Base-by-base conservation (phyloP, 2,113 vertebrate genomes). In the Gobiocypris rarus region DNA sequence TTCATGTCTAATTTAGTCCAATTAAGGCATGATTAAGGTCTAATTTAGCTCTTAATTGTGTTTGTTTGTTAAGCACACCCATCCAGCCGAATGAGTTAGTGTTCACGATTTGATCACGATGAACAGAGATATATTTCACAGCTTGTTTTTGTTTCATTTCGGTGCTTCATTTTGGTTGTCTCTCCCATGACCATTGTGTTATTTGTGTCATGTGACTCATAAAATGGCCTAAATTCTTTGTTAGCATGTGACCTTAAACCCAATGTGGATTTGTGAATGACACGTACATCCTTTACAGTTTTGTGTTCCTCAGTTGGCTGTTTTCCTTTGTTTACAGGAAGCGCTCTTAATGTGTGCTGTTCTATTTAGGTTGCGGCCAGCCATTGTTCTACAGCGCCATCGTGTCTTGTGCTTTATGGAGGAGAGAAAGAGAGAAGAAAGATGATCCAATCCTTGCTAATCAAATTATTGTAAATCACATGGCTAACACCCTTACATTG, bases 31-130 rank as follows among this genome's bases (percentile, higher is more conserved):
- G 22, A 71, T 71, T 71, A 31, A 4, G n/a, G 70, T 50, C 13
- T 24, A 15, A 74, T 78, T 61, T 26, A 5, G 13, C 13, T 24
- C 5, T 24, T 59, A 59, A 43, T 78, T 78, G 10, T 1, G 8
- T 43, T 78, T 78, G 31, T 78, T 19, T 61, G 38, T 61, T 61
- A 78, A 78, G 61, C 56, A 78, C 34, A 78, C 13, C 56, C 14
- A 59, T 26, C 14, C 14, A 61, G 34, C 1, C 1, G 15, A 43
- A 61, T 4, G 5, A 58, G 75, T 41, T 77, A 41, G 31, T 1
- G 22, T 6, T 38, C 2, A 75, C 1, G 4, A 52, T 24, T 31
- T 75, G 50, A 75, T 75, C 74, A 34, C n/a, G 48, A 26, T 31
- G 45, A 54, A 22, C 74, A 24, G 54, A 41, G 52, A 22, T 1